Evolutionary conservation across 2,113 vertebrate species (phyloP).

Genomic region (Erinaceus europaeus): DNA sequence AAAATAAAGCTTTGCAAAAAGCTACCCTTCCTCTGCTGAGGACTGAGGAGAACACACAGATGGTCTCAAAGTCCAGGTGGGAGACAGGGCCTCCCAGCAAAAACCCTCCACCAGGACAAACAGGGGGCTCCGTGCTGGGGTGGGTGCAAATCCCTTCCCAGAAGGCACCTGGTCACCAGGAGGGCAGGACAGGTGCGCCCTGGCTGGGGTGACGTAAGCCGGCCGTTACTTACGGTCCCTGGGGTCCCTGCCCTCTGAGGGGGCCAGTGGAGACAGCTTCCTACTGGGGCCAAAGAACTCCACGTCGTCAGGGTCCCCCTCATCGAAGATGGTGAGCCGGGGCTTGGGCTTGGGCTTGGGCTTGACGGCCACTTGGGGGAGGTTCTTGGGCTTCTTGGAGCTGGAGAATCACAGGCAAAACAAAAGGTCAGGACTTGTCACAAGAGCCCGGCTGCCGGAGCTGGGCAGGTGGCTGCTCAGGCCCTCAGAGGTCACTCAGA

Average conservation of each 20-base stretch:
- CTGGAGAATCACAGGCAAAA: constrained; percentile 68
- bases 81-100: too few relatives aligned
- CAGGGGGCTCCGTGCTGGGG: neutral
- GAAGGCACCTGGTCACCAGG: neutral
- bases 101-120: too few relatives aligned
- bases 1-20: too few relatives aligned
- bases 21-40: too few relatives aligned
- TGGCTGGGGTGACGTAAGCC: fast-evolving
- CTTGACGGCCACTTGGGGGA: neutral
- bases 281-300: constrained; percentile 78
- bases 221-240: constrained; percentile 74
- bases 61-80: too few relatives aligned
- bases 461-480: too few relatives aligned
- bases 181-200: too few relatives aligned
- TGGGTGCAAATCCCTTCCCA: neutral
- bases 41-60: too few relatives aligned
- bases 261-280: neutral
- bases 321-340: constrained; percentile 83
- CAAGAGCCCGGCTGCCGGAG: neutral
- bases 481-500: too few relatives aligned
- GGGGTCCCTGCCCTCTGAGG: neutral
- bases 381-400: constrained; percentile 81
- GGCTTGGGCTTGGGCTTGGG: constrained; percentile 48
- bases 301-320: constrained; percentile 78
- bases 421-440: neutral